Base-by-base conservation (phyloP, 2,888 invertebrate species). In the Drosophila tripunctata region DNA sequence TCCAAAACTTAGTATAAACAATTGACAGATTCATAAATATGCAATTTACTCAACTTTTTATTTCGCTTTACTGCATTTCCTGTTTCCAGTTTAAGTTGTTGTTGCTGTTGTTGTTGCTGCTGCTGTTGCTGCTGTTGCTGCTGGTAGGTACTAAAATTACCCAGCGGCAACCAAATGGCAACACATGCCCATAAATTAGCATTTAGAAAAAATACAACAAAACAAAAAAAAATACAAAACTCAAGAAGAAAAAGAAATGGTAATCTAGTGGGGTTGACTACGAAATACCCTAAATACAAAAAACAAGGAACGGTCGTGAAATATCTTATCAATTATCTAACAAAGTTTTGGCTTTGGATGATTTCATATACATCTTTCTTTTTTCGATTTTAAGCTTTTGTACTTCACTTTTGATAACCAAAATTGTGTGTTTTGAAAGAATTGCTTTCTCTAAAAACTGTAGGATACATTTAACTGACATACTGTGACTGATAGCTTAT, bases 21-120 rank as follows among this genome's bases (percentile, higher is more conserved):
- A 84, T 87, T 84, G 88, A 87, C 84, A 88, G 87, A 87, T 84
- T 84, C 88, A 84, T 84, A 84, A 84, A 84, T 84, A 84, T 84
- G 84, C 84, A 84, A 84, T 88, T 84, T 87, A 75, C 81, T 83
- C 70, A 66, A 83, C 69, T 88, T 87, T 86, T 88, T 88, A 83
- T 86, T 82, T 82, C 79, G 82, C 86, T 74, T 76, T 79, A 74
- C 84, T 83, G 88, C 88, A 83, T 88, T 83, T 83, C 83, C 83
- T 88, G 83, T 86, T 87, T 73, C 79, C 70, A 84, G 48, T 15
- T 55, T 45, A 4, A 50, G 54, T 14, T 65, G 58, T 31, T 65
- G 43, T 3, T 52, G 19, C 4, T 48, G 24, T 15, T 33, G 27
- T 50, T 57, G 65, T 35, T 55, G 56, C 12, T 63, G 43, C 22